Base-by-base conservation (phyloP, 2,888 invertebrate species). In the Agapostemon virescens region DNA sequence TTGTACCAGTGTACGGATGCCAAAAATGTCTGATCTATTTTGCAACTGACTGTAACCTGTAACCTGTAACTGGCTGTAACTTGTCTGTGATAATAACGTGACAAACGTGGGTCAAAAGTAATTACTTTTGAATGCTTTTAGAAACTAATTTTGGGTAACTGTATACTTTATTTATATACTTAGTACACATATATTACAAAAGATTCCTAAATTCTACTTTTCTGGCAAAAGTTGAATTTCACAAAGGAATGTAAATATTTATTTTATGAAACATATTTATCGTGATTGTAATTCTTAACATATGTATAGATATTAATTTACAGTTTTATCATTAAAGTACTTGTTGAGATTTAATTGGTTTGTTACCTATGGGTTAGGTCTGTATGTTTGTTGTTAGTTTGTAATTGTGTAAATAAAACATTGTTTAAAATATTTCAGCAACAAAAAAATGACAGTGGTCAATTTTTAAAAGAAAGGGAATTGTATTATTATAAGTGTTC, bases 41-140 rank as follows among this genome's bases (percentile, higher is more conserved):
- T 49, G 26, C 38, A 9, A 13, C 1, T 40, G 13, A 40, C 40
- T 40, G 40, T 26, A 55, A 55, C 15, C 26, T 55, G 26, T 40
- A 40, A 13, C 9, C 13, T 52, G 52, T 52, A 52, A 52, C 52
- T 52, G 9, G 13, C 30, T 30, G 58, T 20, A 61, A 61, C 33
- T 61, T 33, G 58, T 61, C 58, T 61, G 30, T 61, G 58, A 33
- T 30, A 33, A 3, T 61, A 61, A 33, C 20, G 30, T 61, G 30
- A 61, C 58, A 20, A 61, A 61, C 58, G 30, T 20, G 58, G 58
- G 30, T 61, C 30, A 20, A 20, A 61, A 61, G 58, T 33, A 61
- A 61, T 61, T 61, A 33, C 15, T 17, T 61, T 20, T 58, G 1
- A 58, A 58, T 58, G 9, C 6, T 26, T n/a, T 30, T 58, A 30